Evolutionary conservation across 2,888 invertebrate genomes (phyloP).

Genomic region (Ecliptopera silaceata): DNA sequence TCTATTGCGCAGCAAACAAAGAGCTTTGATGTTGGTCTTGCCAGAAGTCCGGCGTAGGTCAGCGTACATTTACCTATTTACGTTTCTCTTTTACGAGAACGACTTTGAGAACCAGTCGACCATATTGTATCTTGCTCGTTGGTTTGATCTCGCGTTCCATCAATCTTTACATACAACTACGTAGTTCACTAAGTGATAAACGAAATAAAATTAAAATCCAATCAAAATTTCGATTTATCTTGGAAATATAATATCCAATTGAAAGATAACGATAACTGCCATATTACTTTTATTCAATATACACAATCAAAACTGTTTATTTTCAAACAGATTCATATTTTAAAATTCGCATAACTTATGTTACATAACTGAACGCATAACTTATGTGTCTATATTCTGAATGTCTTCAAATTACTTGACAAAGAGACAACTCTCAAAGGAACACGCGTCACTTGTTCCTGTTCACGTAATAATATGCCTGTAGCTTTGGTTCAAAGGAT

Average conservation of each 20-base stretch:
- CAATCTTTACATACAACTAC: slow-evolving; percentile 1
- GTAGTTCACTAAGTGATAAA: neutral
- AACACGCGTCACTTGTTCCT: neutral
- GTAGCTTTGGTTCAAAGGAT: neutral
- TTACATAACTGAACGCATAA: neutral
- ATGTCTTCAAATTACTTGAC: slow-evolving; percentile 6
- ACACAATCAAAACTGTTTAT: too few relatives aligned
- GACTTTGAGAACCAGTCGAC: slow-evolving; percentile 15
- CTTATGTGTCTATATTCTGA: neutral
- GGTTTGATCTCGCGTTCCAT: slow-evolving; percentile 4
- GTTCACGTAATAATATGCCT: neutral
- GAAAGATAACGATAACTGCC: too few relatives aligned
- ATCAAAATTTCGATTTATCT: too few relatives aligned
- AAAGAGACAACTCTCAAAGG: slow-evolving; percentile 8
- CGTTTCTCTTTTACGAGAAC: neutral
- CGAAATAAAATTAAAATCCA: neutral
- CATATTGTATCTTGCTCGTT: slow-evolving; percentile 11
- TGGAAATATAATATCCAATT: too few relatives aligned
- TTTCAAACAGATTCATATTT: neutral
- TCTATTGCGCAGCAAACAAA: neutral
- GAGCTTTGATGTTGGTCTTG: slow-evolving; percentile 6
- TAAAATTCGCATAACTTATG: neutral
- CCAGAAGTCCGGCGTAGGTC: neutral
- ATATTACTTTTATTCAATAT: too few relatives aligned
- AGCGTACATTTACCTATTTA: neutral